phyloP scores from a whole-genome alignment of 2,888 invertebrate species.

The Dichetophora obliterata region DNA sequence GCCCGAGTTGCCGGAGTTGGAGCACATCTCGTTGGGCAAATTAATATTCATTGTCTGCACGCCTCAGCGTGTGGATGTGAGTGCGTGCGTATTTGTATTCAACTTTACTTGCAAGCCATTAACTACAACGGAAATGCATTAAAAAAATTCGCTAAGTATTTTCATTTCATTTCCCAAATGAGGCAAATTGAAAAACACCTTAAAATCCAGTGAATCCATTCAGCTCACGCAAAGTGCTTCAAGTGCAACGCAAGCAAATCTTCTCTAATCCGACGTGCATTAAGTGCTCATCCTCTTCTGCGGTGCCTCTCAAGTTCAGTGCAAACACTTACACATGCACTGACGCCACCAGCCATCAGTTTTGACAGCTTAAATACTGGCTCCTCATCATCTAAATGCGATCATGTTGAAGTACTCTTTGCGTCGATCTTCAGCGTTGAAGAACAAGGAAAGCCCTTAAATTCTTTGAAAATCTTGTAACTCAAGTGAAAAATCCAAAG shows the following conservation, averaged over 20 bases:
- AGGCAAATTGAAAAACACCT: neutral
- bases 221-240: neutral
- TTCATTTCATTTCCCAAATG: conserved; percentile 6
- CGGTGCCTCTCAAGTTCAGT: conserved; percentile 34
- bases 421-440: conserved; percentile 9
- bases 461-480: neutral
- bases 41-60: conserved; percentile 15
- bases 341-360: conserved; percentile 52
- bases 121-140: conserved; percentile 9
- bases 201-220: neutral
- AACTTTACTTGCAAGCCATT: conserved; percentile 2
- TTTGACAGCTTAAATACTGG: conserved; percentile 48
- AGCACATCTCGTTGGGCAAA: neutral
- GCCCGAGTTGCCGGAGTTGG: neutral
- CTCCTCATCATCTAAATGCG: conserved; percentile 19
- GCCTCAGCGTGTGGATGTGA: neutral
- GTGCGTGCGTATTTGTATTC: neutral
- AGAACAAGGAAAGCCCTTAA: neutral
- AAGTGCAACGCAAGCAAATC: conserved; percentile 18
- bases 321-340: conserved; percentile 45
- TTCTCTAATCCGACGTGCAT: conserved; percentile 26
- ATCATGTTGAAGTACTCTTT: conserved; percentile 26
- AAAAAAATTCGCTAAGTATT: neutral
- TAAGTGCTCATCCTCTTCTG: neutral
- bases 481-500: neutral